Conservation (phyloP, 2,113 vertebrate species). For the Anarhynchus alexandrinus region DNA sequence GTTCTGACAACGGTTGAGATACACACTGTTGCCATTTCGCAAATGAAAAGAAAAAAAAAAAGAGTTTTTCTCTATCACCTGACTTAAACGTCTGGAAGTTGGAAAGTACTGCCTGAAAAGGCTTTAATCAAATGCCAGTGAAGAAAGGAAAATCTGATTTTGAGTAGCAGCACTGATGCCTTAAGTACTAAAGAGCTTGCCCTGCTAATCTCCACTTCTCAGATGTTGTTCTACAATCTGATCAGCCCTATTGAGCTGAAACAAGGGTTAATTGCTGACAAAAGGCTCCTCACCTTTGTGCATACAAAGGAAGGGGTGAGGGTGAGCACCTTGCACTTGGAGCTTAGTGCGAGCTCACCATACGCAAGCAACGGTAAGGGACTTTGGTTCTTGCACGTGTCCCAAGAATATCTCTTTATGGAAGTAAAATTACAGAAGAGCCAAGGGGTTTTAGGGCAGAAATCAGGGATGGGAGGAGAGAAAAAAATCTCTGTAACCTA, state of each 20-base stretch:
- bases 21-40: background rate
- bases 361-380: background rate
- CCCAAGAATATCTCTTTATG: background rate
- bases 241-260: constrained; percentile 38
- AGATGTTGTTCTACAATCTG: constrained; percentile 42
- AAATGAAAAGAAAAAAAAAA: background rate
- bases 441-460: background rate
- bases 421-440: background rate
- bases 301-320: background rate
- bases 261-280: constrained; percentile 52
- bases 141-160: constrained; percentile 50
- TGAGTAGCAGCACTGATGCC: background rate
- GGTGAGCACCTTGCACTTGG: background rate
- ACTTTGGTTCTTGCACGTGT: background rate
- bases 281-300: background rate
- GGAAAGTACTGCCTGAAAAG: constrained; percentile 16
- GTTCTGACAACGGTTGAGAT: background rate
- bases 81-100: background rate
- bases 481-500: background rate
- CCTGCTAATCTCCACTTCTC: constrained; percentile 31
- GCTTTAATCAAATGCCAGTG: constrained; percentile 13
- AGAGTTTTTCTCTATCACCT: background rate
- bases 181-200: background rate
- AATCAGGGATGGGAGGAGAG: background rate
- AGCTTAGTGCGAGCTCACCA: background rate